Evolutionary conservation across 2,888 invertebrate genomes (phyloP).

Genomic region (Oscheius sp.): DNA sequence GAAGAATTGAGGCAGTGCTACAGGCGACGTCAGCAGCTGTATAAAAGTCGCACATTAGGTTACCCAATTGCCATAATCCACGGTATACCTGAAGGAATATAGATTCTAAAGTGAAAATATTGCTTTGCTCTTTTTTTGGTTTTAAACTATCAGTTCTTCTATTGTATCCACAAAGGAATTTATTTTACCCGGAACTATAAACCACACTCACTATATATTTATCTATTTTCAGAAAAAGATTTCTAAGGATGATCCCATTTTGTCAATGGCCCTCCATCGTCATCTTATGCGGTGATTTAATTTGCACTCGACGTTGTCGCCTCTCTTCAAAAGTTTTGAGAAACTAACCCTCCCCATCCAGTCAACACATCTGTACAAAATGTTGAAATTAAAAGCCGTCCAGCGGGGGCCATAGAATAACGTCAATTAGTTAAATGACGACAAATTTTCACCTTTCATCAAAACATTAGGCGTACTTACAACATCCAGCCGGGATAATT

Average conservation of each 20-base stretch:
- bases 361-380: too few relatives aligned
- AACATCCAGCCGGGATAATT: neutral
- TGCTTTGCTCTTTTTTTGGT: neutral
- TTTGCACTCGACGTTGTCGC: conserved; percentile 15
- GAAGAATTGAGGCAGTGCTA: conserved; percentile 74
- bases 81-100: conserved; percentile 70
- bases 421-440: conserved; percentile 15
- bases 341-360: neutral
- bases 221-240: neutral
- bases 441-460: neutral
- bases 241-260: conserved; percentile 13
- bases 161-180: neutral
- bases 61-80: conserved; percentile 72
- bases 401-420: conserved; percentile 2
- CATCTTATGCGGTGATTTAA: conserved; percentile 4
- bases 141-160: conserved; percentile 4
- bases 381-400: conserved; percentile 11
- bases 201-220: neutral
- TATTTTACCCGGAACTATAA: neutral
- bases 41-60: conserved; percentile 74
- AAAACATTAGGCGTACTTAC: neutral
- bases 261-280: conserved; percentile 25
- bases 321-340: neutral
- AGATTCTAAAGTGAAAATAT: neutral
- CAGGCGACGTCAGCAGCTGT: conserved; percentile 74